phyloP scores from a whole-genome alignment of 2,888 invertebrate genomes.

The Cremastobaeus sp. region DNA sequence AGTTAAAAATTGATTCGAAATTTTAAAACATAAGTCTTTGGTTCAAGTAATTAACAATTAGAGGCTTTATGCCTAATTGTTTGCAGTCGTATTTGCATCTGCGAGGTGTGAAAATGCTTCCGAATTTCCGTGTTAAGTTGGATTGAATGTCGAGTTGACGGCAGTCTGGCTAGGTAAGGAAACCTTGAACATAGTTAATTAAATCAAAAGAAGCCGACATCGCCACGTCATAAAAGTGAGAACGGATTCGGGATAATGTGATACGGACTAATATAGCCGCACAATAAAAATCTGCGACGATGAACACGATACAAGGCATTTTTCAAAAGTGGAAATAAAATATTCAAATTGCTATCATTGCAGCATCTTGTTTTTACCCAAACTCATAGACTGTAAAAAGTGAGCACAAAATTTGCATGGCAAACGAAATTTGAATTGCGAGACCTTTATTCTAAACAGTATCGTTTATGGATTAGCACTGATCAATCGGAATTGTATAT shows the following conservation, averaged over 20 bases:
- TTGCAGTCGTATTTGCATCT: constrained; percentile 40
- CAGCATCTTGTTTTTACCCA: constrained; percentile 6
- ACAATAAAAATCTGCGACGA: constrained; percentile 73
- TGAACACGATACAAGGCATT: constrained; percentile 52
- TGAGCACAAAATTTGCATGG: too few relatives aligned
- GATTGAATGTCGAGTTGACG: constrained; percentile 58
- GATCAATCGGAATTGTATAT: too few relatives aligned
- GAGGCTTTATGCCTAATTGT: constrained; percentile 39
- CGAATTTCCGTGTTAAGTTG: constrained; percentile 61
- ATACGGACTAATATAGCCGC: constrained; percentile 73
- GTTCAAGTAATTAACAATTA: constrained; percentile 51
- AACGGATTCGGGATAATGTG: constrained; percentile 71
- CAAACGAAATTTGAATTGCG: too few relatives aligned
- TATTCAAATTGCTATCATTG: constrained; percentile 23
- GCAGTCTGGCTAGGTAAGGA: constrained; percentile 57
- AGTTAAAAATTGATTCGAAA: too few relatives aligned
- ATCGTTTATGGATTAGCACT: too few relatives aligned
- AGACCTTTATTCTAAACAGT: too few relatives aligned
- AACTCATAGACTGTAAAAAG: too few relatives aligned
- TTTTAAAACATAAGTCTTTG: constrained; percentile 7
- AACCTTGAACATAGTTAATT: constrained; percentile 72
- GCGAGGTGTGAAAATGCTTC: constrained; percentile 63
- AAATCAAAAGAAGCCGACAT: constrained; percentile 77
- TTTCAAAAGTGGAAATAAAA: constrained; percentile 53
- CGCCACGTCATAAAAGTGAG: constrained; percentile 76